Evolutionary conservation across 2,113 vertebrate species (phyloP).

Genomic region (Gymnobelideus leadbeateri): DNA sequence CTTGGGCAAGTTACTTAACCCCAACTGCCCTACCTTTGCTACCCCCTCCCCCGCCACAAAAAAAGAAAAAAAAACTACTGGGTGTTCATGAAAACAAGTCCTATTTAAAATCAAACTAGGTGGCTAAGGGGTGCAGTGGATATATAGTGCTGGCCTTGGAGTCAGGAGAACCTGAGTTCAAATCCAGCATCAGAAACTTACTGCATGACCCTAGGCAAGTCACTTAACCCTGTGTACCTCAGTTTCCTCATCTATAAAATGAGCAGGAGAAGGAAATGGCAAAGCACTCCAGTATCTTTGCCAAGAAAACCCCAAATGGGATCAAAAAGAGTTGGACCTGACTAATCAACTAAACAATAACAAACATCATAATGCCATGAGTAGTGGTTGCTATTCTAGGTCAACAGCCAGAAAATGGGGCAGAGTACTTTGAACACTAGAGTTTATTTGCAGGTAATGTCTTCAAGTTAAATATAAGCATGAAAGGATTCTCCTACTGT

Average conservation of each 20-base stretch:
- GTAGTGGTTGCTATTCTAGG: not conserved
- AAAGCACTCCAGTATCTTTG: not conserved
- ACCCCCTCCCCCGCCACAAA: no score
- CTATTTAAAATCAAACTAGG: not conserved
- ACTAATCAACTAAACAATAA: not conserved
- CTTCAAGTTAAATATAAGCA: not conserved
- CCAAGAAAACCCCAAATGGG: not conserved
- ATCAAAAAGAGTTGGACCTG: not conserved
- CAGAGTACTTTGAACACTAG: not conserved
- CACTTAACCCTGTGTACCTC: not conserved
- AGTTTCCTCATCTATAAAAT: not conserved
- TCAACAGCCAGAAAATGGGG: conserved; percentile 19
- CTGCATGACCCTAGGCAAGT: not conserved
- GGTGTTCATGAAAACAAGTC: not conserved
- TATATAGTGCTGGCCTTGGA: not conserved
- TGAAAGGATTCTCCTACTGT: not conserved
- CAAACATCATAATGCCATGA: conserved; percentile 18
- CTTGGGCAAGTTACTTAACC: no score
- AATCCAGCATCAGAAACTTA: not conserved
- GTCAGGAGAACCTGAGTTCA: not conserved
- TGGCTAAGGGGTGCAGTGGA: no score
- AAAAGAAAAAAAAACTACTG: not conserved
- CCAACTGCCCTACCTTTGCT: no score
- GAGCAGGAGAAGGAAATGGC: not conserved
- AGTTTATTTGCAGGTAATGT: not conserved